Percentiles rank a stretch among this genome's conserved stretches.
Conservation (phyloP, 2,113 vertebrate species). For the Eurystomus gularis region DNA sequence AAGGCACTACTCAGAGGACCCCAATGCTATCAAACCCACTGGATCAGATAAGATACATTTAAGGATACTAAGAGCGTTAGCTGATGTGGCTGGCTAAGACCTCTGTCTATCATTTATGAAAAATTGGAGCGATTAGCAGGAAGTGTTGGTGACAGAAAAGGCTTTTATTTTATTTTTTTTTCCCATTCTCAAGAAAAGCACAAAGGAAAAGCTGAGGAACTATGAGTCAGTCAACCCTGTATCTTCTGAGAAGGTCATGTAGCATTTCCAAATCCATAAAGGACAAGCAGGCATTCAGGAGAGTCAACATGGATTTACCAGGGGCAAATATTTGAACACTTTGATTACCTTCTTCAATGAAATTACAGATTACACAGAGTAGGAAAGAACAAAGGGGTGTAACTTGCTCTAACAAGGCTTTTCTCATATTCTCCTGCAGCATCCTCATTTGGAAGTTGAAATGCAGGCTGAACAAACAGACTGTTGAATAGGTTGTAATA, state of each 20-base stretch:
- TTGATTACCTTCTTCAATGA: background rate
- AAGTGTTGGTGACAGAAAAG: background rate
- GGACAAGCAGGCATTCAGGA: background rate
- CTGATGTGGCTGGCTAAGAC: background rate
- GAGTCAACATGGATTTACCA: background rate
- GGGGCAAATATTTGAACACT: background rate
- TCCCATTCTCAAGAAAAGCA: background rate
- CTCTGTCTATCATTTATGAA: background rate
- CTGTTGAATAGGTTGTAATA: background rate
- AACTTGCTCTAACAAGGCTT: background rate
- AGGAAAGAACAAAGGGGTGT: background rate
- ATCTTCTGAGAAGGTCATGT: background rate
- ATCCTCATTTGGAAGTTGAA: background rate
- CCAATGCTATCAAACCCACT: fast-evolving
- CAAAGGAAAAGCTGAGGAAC: fast-evolving
- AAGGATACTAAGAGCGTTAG: background rate
- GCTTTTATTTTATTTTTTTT: background rate
- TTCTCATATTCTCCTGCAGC: background rate
- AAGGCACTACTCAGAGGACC: background rate
- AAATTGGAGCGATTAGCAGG: background rate
- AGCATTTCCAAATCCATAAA: background rate
- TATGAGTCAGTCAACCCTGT: background rate
- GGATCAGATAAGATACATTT: too few relatives aligned
- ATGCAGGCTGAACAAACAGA: background rate
- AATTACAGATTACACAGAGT: background rate